Percentiles rank a stretch among this genome's conserved stretches.
Evolutionary conservation across 2,113 vertebrate species (phyloP).

Genomic region (Colaptes auratus): DNA sequence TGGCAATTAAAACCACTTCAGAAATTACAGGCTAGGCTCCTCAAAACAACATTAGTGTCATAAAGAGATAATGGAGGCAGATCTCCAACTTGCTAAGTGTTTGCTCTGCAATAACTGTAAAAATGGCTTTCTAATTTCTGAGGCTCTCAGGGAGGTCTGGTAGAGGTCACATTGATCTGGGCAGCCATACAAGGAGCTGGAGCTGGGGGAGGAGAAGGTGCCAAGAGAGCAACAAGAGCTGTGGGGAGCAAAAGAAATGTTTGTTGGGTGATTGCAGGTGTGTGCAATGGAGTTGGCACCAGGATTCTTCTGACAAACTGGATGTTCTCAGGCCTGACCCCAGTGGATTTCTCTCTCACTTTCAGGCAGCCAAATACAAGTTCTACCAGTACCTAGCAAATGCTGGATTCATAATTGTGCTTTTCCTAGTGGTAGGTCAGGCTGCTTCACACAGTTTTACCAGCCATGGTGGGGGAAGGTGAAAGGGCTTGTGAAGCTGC

Average conservation of each 20-base stretch:
- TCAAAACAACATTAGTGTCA: not conserved
- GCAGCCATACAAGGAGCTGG: not conserved
- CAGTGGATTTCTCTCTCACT: not conserved
- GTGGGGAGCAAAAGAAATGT: not conserved
- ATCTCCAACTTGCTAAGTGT: not conserved
- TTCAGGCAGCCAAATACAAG: not conserved
- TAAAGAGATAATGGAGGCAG: not conserved
- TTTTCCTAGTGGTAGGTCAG: not conserved
- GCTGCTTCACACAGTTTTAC: not conserved
- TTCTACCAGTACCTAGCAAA: not conserved
- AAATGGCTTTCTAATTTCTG: not conserved
- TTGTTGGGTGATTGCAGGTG: rapidly evolving
- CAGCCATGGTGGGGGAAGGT: not conserved
- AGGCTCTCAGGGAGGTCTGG: not conserved
- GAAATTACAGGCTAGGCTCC: not conserved
- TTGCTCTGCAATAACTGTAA: not conserved
- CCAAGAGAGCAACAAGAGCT: not conserved
- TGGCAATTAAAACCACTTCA: not conserved
- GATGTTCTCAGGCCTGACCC: not conserved
- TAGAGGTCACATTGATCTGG: not conserved
- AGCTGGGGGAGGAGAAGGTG: not conserved
- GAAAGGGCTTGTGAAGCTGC: not conserved
- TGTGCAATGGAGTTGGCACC: not conserved
- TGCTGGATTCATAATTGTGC: not conserved
- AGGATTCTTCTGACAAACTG: not conserved